Percentiles rank a stretch among this genome's conserved stretches.
phyloP scores from a whole-genome alignment of 1,140 invertebrate species.

The Temnothorax nylanderi region DNA sequence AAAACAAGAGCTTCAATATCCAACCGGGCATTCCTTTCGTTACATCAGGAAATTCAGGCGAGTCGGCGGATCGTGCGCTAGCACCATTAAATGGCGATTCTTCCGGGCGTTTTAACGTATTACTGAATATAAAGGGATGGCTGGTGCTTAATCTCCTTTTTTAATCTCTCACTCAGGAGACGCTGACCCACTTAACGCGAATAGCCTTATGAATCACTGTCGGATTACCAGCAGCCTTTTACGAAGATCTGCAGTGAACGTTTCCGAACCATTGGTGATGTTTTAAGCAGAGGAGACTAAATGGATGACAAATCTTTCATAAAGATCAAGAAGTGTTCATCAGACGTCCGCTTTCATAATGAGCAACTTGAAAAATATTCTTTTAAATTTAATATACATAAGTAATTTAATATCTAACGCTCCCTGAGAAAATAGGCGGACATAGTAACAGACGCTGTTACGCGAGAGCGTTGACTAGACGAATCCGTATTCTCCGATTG shows the following conservation, averaged over 20 bases:
- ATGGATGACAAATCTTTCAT: slow-evolving; percentile 25
- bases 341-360: background rate
- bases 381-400: background rate
- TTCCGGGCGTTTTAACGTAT: slow-evolving; percentile 59
- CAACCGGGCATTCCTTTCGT: slow-evolving; percentile 12
- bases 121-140: slow-evolving; percentile 61
- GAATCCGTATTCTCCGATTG: slow-evolving; percentile 51
- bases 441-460: background rate
- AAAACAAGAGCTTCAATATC: slow-evolving; percentile 51
- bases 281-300: slow-evolving; percentile 10
- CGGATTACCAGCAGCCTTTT: slow-evolving; percentile 58
- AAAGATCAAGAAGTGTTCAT: background rate
- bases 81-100: slow-evolving; percentile 53
- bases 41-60: slow-evolving; percentile 20
- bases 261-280: slow-evolving; percentile 17
- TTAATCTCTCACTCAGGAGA: slow-evolving; percentile 53
- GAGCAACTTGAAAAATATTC: background rate
- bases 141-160: slow-evolving; percentile 36
- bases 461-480: slow-evolving; percentile 29
- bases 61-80: background rate
- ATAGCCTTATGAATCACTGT: slow-evolving; percentile 58
- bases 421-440: background rate
- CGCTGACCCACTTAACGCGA: slow-evolving; percentile 63
- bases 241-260: slow-evolving; percentile 22
- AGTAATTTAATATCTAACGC: background rate